Percentiles rank a stretch among this genome's conserved stretches.
These are phyloP conservation scores for Syritta pipiens DNA, from an alignment of 2,888 invertebrate species.

Conservation along the genomic window DNA sequence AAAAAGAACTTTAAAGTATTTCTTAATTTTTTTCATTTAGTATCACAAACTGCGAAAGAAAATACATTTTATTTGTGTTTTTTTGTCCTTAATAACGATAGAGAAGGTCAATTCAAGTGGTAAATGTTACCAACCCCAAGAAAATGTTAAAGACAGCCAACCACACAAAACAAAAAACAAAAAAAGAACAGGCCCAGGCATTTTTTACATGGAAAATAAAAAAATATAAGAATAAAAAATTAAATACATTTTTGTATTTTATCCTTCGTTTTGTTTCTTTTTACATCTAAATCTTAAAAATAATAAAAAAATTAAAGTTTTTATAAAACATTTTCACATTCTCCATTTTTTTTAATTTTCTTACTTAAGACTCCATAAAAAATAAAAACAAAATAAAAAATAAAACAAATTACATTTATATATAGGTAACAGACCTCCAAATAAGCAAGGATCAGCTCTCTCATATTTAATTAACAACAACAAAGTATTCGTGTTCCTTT, in stretches of 20 bases:
- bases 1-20: not conserved
- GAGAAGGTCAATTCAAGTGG: no score
- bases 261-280: conserved; percentile 47
- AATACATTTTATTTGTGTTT: not conserved
- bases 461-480: conserved; percentile 51
- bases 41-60: conserved; percentile 22
- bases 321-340: conserved; percentile 59
- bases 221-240: conserved; percentile 24
- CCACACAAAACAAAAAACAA: conserved; percentile 25
- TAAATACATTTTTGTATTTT: conserved; percentile 57
- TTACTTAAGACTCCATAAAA: conserved; percentile 52
- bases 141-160: no score
- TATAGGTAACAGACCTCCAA: conserved; percentile 72
- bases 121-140: no score
- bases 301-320: conserved; percentile 26
- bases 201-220: conserved; percentile 17
- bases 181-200: conserved; percentile 13
- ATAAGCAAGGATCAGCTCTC: conserved; percentile 70
- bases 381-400: conserved; percentile 47
- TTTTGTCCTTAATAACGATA: conserved; percentile 18
- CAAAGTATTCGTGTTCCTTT: conserved; percentile 24
- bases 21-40: conserved; percentile 54
- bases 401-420: conserved; percentile 56
- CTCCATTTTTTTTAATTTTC: conserved; percentile 37
- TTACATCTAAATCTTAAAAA: conserved; percentile 63